phyloP scores from a whole-genome alignment of 2,888 invertebrate species.

The Pharmacophagus antenor region DNA sequence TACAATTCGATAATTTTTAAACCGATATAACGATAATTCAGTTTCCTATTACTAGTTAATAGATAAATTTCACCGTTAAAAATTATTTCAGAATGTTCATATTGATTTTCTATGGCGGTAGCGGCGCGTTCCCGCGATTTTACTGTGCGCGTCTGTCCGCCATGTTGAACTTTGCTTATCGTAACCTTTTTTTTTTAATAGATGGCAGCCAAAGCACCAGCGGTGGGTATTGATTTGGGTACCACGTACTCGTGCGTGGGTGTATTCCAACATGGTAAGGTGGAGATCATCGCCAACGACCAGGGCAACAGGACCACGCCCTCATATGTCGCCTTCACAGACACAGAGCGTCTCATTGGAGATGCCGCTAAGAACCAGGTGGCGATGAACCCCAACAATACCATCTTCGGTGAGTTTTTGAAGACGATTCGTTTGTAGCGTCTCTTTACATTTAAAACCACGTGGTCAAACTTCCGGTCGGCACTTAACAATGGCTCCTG shows the following conservation, averaged over 20 bases:
- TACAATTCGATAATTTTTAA: background rate
- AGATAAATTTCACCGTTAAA: background rate
- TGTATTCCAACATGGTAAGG: constrained; percentile 95
- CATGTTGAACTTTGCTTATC: constrained; percentile 14
- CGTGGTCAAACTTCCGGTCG: constrained; percentile 8
- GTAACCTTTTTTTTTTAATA: constrained; percentile 63
- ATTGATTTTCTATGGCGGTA: constrained; percentile 64
- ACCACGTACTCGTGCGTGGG: constrained; percentile 97
- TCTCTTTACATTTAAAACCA: background rate
- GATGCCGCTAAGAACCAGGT: constrained; percentile 92
- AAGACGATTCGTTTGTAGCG: background rate
- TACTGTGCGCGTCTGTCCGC: constrained; percentile 9
- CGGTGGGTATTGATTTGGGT: constrained; percentile 97
- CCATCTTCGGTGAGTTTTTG: constrained; percentile 87
- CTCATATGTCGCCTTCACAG: constrained; percentile 91
- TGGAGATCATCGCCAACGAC: constrained; percentile 94
- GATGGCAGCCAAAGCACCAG: constrained; percentile 86
- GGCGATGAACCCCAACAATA: constrained; percentile 94
- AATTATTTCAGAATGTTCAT: constrained; percentile 56
- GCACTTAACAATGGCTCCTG: no score
- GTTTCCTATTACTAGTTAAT: background rate
- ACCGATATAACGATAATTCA: background rate
- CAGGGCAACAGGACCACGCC: constrained; percentile 95
- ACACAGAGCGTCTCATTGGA: constrained; percentile 90
- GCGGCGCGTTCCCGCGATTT: constrained; percentile 25